phyloP scores from a whole-genome alignment of 2,888 invertebrate genomes.

The Priocnemis perturbator region DNA sequence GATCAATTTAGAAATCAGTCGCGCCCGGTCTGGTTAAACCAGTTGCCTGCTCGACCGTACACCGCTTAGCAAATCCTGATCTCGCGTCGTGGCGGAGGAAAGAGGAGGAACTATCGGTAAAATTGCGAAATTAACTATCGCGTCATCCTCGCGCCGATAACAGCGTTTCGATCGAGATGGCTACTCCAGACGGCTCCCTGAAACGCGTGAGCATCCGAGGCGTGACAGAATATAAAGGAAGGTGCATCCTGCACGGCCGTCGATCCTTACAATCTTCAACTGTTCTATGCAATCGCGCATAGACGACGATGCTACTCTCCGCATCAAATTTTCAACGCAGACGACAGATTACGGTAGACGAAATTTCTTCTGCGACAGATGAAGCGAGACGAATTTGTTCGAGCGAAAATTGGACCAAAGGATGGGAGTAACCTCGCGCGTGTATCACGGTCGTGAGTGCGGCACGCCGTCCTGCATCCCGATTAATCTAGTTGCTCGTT shows the following conservation, averaged over 20 bases:
- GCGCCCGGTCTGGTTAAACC: constrained; percentile 50
- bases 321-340: no score
- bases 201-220: no score
- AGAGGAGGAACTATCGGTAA: constrained; percentile 28
- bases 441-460: no score
- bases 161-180: constrained; percentile 15
- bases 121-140: constrained; percentile 35
- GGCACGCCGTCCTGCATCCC: no score
- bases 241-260: neutral
- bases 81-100: neutral
- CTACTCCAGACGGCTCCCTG: neutral
- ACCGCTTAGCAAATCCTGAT: constrained; percentile 27
- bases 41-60: constrained; percentile 25
- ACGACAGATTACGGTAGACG: no score
- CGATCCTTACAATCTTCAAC: constrained; percentile 14
- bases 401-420: no score
- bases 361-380: no score
- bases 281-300: no score
- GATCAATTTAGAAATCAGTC: constrained; percentile 37
- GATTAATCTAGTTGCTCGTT: no score
- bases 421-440: no score
- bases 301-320: no score
- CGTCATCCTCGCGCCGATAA: constrained; percentile 23
- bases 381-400: no score
- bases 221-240: constrained; percentile 6